Percentiles rank a stretch among this genome's conserved stretches.
Evolutionary conservation across 2,888 invertebrate species (phyloP).

Genomic region (Poecilobothrus nobilitatus): DNA sequence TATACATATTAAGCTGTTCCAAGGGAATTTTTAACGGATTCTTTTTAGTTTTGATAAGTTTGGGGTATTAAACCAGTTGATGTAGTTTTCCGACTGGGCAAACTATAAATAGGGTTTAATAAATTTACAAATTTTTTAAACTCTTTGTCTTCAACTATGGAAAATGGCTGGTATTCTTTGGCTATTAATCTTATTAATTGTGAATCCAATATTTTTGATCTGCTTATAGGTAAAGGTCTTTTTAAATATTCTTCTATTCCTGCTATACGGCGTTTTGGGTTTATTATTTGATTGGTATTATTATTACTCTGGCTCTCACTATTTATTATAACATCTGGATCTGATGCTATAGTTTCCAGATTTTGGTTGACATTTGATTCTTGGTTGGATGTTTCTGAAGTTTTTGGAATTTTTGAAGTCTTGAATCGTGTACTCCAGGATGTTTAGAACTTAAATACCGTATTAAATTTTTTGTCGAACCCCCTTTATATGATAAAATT

Average conservation of each 20-base stretch:
- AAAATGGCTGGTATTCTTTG: constrained; percentile 16
- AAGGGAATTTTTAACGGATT: neutral
- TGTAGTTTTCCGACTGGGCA: constrained; percentile 14
- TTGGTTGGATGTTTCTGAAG: constrained; percentile 9
- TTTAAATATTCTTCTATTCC: neutral
- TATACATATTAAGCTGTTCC: neutral
- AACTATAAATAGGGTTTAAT: constrained; percentile 7
- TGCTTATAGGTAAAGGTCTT: neutral
- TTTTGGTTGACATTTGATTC: constrained; percentile 13
- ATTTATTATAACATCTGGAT: neutral
- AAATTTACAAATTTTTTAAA: constrained; percentile 11
- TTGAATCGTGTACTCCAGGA: neutral
- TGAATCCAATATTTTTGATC: constrained; percentile 10
- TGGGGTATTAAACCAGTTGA: neutral
- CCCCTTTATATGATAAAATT: neutral
- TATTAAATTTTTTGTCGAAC: neutral
- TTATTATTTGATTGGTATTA: neutral
- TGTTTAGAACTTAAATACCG: neutral
- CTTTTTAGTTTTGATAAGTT: neutral
- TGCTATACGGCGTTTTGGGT: neutral
- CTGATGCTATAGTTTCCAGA: neutral
- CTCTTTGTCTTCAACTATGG: constrained; percentile 13
- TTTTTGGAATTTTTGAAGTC: neutral
- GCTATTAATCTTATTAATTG: constrained; percentile 14
- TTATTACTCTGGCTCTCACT: neutral